Percentiles rank a stretch among this genome's conserved stretches.
phyloP scores from a whole-genome alignment of 2,113 vertebrate species.

The Misgurnus mizolepis region DNA sequence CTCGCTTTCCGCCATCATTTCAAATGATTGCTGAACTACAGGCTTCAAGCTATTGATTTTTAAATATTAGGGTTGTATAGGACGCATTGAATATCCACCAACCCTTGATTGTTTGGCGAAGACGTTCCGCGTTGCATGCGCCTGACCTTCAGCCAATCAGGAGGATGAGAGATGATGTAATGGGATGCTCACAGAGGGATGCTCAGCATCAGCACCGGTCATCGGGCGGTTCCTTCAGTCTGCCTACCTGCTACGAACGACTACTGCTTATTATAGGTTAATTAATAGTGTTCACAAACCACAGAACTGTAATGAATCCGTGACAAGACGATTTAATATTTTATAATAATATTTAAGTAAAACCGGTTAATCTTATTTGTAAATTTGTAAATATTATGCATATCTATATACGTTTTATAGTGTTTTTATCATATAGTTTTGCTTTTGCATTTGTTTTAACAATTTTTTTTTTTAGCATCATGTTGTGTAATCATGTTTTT shows the following conservation, averaged over 20 bases:
- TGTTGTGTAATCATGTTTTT: too few species aligned
- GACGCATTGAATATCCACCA: slow-evolving; percentile 23
- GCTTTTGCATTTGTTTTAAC: too few species aligned
- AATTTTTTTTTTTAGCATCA: too few species aligned
- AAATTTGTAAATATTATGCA: too few species aligned
- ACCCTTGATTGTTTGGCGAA: slow-evolving; percentile 25
- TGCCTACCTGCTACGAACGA: not conserved
- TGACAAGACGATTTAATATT: too few species aligned
- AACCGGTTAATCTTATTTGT: too few species aligned
- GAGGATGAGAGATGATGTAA: slow-evolving; percentile 77
- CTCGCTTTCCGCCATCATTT: slow-evolving; percentile 94
- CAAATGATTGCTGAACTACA: slow-evolving; percentile 26
- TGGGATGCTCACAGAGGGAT: slow-evolving; percentile 40
- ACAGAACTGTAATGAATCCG: too few species aligned
- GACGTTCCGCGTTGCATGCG: slow-evolving; percentile 51
- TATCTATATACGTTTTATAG: too few species aligned
- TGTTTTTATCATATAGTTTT: too few species aligned
- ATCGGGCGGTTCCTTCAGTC: slow-evolving; percentile 15
- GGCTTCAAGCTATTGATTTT: not conserved
- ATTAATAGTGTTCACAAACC: not conserved
- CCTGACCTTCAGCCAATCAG: slow-evolving; percentile 69
- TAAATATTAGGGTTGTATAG: slow-evolving; percentile 8
- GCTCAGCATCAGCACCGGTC: slow-evolving; percentile 73
- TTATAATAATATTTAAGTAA: too few species aligned
- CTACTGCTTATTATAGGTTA: not conserved